Evolutionary conservation across 92 coral and sea anemone species (phyloP).

Genomic region (Micromussa lordhowensis): DNA sequence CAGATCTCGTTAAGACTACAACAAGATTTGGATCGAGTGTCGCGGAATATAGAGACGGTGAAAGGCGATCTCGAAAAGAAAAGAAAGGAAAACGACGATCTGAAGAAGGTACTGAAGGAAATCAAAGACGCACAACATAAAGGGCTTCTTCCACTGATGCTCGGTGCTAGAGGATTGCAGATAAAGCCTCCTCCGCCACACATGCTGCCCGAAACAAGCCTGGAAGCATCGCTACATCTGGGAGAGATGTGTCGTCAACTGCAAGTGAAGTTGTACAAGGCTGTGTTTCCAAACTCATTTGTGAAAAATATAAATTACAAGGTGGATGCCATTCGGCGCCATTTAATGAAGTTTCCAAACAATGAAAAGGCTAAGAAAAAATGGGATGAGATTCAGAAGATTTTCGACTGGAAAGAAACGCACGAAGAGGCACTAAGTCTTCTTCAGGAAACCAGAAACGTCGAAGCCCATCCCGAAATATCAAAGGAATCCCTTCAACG

Average conservation of each 20-base stretch:
- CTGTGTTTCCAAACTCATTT: neutral
- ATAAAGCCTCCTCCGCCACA: neutral
- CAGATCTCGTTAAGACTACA: neutral
- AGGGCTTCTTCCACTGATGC: slow-evolving; percentile 2
- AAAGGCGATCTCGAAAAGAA: neutral
- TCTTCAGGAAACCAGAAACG: neutral
- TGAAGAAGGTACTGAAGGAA: neutral
- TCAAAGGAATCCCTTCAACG: slow-evolving; percentile 8
- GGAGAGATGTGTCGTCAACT: slow-evolving; percentile 17
- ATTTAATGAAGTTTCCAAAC: neutral
- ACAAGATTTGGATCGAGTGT: neutral
- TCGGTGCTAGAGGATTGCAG: neutral
- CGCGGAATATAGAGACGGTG: neutral
- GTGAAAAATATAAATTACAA: neutral
- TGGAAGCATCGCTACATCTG: neutral
- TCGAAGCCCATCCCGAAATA: slow-evolving; percentile 10
- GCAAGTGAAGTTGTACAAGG: neutral
- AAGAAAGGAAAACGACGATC: slow-evolving; percentile 13
- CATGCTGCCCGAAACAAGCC: neutral
- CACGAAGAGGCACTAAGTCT: neutral
- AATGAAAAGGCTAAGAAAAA: neutral
- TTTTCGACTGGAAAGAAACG: neutral
- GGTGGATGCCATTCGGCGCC: neutral
- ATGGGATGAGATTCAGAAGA: neutral
- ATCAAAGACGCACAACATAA: neutral